Evolutionary conservation across 1,140 invertebrate species (phyloP), one percentile per base, ranked within the genome.

Genomic region (Littorina saxatilis): DNA sequence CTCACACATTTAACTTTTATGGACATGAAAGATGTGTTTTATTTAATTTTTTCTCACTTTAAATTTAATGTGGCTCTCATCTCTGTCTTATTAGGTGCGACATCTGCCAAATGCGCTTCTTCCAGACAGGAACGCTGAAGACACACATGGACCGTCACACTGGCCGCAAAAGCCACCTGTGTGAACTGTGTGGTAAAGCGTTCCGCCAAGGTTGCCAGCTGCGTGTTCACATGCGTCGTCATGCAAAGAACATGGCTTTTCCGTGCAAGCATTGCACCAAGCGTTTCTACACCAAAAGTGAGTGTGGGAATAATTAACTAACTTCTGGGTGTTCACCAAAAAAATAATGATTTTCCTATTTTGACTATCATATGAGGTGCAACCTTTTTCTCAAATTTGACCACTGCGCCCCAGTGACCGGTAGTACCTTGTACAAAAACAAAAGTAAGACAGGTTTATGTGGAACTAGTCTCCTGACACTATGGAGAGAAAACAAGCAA

Each of bases 131-230:
- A 29, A 90, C 93, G 35, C 86, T 94, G n/a, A 87, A 90, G 63
- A 87, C 90, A 11, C 93, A 94, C 82, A 90, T 92, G 87, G 87
- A 91, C 43, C 86, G 92, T 39, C 93, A 94, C 80, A 88, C 90
- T 23, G 88, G 91, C 50, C 84, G 91, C 43, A 91, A 92, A 82
- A 87, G 88, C 40, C 90, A 92, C 86, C 80, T 93, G 35, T 94
- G 93, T 88, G 90, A 91, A 27, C 76, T 89, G 23, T 94, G 93
- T 88, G 93, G 93, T 2, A 92, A 93, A 83, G 84, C 92, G 1
- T 94, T 94, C 80, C 84, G 91, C 35, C 92, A 93, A 81, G 93
- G 92, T 83, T 91, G 90, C 61, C 92, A 93, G 76, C 85, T 93
- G 17, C 79, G 88, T 1, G 75, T 91, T 7, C 93, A 94, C 82